Base-by-base conservation (phyloP, 2,888 invertebrate genomes). In the Parnassius orleans region DNA sequence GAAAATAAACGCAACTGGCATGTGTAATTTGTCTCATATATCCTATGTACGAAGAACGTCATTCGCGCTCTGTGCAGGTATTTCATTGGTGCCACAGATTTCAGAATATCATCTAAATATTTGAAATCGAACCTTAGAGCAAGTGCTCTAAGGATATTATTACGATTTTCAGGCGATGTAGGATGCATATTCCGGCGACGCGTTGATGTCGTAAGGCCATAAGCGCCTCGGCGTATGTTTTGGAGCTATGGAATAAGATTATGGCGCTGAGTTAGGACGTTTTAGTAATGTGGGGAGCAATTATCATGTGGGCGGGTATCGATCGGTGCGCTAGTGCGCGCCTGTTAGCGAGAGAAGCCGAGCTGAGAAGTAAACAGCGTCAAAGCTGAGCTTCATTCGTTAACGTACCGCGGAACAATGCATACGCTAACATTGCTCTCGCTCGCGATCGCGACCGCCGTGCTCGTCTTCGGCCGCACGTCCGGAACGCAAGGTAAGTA, bases 251-350 rank as follows among this genome's bases (percentile, higher is more conserved):
- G 9, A n/a, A 60, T 60, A 50, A 19, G 48, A 9, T n/a, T n/a
- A 10, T 1, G 43, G 2, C 5, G 1, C 14, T 46, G 33, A 44
- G 50, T 66, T 68, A 52, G 15, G 65, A 53, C 55, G 51, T 69
- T 66, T 19, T 33, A 54, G 24, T 58, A 12, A 10, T 50, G 53
- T 46, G 57, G 62, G 61, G 66, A 65, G 67, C 68, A 70, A 72
- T 76, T 79, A 81, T 75, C 70, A 86, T 87, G 87, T 90, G 87
- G 89, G 89, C 83, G 88, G 80, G 77, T 89, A 90, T 90, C 88
- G 89, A 90, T 90, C 87, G 85, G 76, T 83, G 87, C 87, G 77
- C 77, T 71, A 69, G 75, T 79, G 77, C 83, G 86, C 86, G 83
- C 80, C 74, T 65, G 65, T 62, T 66, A 65, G 66, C 60, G 65